Base-by-base conservation (phyloP, 2,797 vertebrate species). In the Rhinatrema bivittatum region DNA sequence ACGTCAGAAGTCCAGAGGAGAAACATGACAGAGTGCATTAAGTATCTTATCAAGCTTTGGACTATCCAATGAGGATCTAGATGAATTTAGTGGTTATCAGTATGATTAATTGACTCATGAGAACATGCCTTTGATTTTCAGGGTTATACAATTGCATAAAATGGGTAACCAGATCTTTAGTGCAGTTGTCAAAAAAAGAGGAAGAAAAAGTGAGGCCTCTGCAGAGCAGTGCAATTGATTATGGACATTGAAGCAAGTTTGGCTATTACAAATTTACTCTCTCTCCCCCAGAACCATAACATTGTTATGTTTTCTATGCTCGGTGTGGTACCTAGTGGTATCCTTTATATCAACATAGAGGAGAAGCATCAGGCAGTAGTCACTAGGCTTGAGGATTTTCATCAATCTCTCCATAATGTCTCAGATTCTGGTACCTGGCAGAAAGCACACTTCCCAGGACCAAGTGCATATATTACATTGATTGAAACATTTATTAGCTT, bases 31-130 rank as follows among this genome's bases (percentile, higher is more conserved):
- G 91, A 90, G 88, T 4, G 93, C 93, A 14, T 79, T 87, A 18
- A 90, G 82, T 46, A 94, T 99, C 42, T 77, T 99, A 34, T 72
- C 87, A 20, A 89, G 88, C n/a, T 97, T 97, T 31, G 91, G 93
- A 39, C 80, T 98, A 27, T 91, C 93, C 25, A 93, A 90, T 25
- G 94, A 97, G 33, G 96, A 99, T 39, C 62, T 99, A 48, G 91
- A 96, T 54, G 84, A 91, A 48, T 89, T 94, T 12, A 92, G 91
- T 36, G 83, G 86, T 20, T 98, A 91, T 33, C 89, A 94, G 1
- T 94, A 97, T 21, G 86, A 97, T 25, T 88, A 96, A 53, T 67
- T 98, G 13, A 98, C 96, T 0, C 91, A 94, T 2, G 85, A 86
- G 44, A 98, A 94, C 68, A 81, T 98, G 65, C 96, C 94, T 0